Percentiles rank a stretch among this genome's conserved stretches.
Evolutionary conservation across 2,888 invertebrate genomes (phyloP).

Genomic region (Notodonta dromedarius): DNA sequence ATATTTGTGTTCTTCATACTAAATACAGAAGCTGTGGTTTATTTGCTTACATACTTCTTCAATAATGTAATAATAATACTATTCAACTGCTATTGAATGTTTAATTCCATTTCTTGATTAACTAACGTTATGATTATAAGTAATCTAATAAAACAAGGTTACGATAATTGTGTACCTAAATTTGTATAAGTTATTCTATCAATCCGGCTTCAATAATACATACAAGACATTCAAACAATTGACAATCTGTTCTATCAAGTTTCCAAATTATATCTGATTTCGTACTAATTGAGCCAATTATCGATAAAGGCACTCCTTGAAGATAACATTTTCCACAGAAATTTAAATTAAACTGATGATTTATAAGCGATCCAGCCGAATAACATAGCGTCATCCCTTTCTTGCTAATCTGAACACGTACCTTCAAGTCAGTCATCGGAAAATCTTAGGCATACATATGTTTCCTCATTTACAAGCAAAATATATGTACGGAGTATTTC

Average conservation of each 20-base stretch:
- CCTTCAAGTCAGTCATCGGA: no score
- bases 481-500: background rate
- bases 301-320: background rate
- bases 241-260: background rate
- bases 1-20: no score
- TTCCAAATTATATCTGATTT: conserved; percentile 18
- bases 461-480: no score
- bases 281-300: conserved; percentile 9
- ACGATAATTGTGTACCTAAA: background rate
- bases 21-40: no score
- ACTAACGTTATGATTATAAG: no score
- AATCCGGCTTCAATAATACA: background rate
- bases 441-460: no score
- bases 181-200: background rate
- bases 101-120: no score
- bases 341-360: background rate
- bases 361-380: background rate
- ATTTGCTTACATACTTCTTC: no score
- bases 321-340: conserved; percentile 1
- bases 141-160: no score
- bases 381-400: background rate
- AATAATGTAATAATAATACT: no score
- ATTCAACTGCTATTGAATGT: no score
- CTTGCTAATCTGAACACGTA: no score
- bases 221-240: conserved; percentile 3